Percentiles rank a stretch among this genome's conserved stretches.
phyloP scores from a whole-genome alignment of 2,113 vertebrate genomes.

The Fulica atra region DNA sequence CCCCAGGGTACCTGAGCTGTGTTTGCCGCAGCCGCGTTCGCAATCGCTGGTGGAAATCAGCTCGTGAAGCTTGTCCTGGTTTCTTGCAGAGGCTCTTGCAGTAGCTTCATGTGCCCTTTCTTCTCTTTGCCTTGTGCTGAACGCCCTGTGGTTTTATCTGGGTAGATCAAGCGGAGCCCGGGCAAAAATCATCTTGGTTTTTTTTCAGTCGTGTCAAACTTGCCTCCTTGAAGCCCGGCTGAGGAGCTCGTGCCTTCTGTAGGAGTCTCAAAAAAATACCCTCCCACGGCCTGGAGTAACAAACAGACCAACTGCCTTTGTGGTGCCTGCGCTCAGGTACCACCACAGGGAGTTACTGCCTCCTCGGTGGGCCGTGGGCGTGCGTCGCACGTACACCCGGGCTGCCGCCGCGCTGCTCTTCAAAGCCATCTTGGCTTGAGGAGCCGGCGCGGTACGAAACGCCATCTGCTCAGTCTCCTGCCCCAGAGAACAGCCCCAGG shows the following conservation, averaged over 20 bases:
- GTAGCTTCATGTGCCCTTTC: neutral
- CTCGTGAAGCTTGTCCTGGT: neutral
- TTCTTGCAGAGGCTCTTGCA: neutral
- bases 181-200: neutral
- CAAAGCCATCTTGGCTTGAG: neutral
- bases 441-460: rapidly evolving
- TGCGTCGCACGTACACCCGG: rapidly evolving
- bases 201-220: neutral
- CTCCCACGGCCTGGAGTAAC: neutral
- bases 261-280: neutral
- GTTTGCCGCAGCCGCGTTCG: neutral
- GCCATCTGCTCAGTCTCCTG: neutral
- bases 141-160: neutral
- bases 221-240: neutral
- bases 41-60: neutral
- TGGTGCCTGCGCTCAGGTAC: rapidly evolving
- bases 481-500: neutral
- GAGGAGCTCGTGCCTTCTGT: neutral
- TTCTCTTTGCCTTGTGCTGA: neutral
- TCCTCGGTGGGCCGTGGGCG: neutral
- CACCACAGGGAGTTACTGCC: rapidly evolving
- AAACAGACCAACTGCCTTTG: rapidly evolving
- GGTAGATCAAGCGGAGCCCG: neutral
- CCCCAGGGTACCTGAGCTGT: neutral
- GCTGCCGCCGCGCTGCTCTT: neutral